Evolutionary conservation across 2,113 vertebrate species (phyloP).

Genomic region (Accipiter cooperii): DNA sequence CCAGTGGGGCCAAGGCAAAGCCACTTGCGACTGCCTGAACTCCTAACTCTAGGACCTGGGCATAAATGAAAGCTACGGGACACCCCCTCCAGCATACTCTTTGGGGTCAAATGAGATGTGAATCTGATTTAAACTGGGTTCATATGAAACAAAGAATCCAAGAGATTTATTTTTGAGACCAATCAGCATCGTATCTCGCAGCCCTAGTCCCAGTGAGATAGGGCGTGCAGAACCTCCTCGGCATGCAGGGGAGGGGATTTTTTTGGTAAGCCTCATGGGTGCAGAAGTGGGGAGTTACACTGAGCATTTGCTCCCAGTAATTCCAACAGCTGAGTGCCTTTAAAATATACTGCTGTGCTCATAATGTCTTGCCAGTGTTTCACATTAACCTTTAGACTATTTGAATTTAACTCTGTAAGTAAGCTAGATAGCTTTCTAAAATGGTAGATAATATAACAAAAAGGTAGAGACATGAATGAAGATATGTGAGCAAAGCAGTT

Average conservation of each 20-base stretch:
- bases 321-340: constrained; percentile 11
- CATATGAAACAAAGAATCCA: not conserved
- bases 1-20: not conserved
- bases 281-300: not conserved
- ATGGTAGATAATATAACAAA: constrained; percentile 55
- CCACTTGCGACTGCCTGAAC: not conserved
- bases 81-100: not conserved
- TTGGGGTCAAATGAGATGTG: not conserved
- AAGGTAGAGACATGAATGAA: constrained; percentile 12
- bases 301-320: not conserved
- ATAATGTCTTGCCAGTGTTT: constrained; percentile 29
- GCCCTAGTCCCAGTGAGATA: not conserved
- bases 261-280: not conserved
- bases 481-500: constrained; percentile 52
- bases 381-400: constrained; percentile 62
- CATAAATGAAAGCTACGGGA: not conserved
- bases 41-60: accelerated
- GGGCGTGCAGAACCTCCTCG: not conserved
- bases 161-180: not conserved
- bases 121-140: not conserved
- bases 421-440: constrained; percentile 50
- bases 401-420: constrained; percentile 62
- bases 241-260: not conserved
- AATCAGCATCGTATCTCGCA: not conserved
- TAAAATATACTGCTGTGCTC: constrained; percentile 45